Base-by-base conservation (phyloP, 1,140 invertebrate species). In the Ptiloglossa arizonensis region DNA sequence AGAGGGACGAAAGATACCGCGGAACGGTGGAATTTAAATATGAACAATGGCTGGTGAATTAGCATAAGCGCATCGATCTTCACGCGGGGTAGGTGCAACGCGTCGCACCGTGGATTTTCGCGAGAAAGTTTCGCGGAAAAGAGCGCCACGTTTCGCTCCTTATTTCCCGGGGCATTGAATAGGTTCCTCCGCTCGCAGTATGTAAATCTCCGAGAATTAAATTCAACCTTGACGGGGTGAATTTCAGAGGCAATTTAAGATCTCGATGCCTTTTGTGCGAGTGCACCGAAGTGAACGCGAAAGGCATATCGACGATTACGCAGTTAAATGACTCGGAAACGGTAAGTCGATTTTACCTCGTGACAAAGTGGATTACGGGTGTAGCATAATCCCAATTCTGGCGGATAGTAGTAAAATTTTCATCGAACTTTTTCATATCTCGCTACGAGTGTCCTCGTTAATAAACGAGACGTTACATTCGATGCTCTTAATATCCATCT, bases 311-410 rank as follows among this genome's bases (percentile, higher is more conserved):
- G 81, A 72, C 80, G 82, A 83, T 83, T 82, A 82, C 52, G 48
- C 52, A 48, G 64, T 74, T 83, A 74, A 82, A 83, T 74, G 69
- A 69, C 24, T 32, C 22, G 75, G 57, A 83, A 82, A 38, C 79
- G 74, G 82, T 74, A 82, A 82, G 81, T 82, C 75, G 80, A 79
- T 79, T 66, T 62, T 79, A 72, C 54, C 60, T 35, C 46, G 32
- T 50, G 62, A 79, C 80, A 73, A 79, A 83, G 80, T 83, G 75
- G 75, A 83, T 83, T 83, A 83, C 56, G 62, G 48, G 24, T 66
- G 48, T 54, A 56, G 54, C 57, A 59, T 83, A 82, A 78, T 82
- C 66, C 9, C 41, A 35, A 48, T 59, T 48, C 52, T 6, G 1
- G 27, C 9, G 1, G 1, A 2, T 17, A 2, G n/a, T 17, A 19